Base-by-base conservation (phyloP, 2,888 invertebrate species). In the Ischnus inquisitorius region DNA sequence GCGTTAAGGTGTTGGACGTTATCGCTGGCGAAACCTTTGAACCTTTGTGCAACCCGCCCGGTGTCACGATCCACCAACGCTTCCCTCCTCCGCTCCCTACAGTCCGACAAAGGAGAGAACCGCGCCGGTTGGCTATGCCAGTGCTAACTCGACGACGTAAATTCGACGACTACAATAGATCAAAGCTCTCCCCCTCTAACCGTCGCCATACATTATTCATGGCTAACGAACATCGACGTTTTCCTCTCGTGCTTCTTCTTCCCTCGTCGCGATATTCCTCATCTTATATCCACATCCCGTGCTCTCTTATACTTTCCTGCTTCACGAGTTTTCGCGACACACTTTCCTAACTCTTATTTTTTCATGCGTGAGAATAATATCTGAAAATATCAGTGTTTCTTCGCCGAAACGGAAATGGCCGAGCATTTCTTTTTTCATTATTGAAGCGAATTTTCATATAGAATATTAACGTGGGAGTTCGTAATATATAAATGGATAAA, bases 191-290 rank as follows among this genome's bases (percentile, higher is more conserved):
- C 78, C 8, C 68, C 68, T 51, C 28, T 25, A 46, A 62, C 34
- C 68, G 22, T 62, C 46, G 39, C 41, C 77, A 65, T 90, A 85
- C 90, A 90, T 90, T 90, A 90, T 90, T 90, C 90, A 90, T 90
- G 86, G 82, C 80, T 84, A 85, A 86, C 85, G 86, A 87, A 79
- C 87, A 85, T 87, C 80, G 85, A 85, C 86, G 72, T 76, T 82
- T 83, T 67, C 74, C 60, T 67, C 74, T 16, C 41, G 48, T 71
- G 62, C 72, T 83, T 34, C 34, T 34, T 34, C 78, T 69, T 57
- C 41, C 43, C 75, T 69, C 75, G 48, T 68, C 60, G 19, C 72
- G 68, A 57, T 54, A 57, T 77, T 74, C 28, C 74, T 76, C 75
- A 34, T 34, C 34, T 8, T 34, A 34, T 10, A 54, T 54, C 48